Conservation (phyloP, 2,888 invertebrate genomes). For the Leucophora obtusa region DNA sequence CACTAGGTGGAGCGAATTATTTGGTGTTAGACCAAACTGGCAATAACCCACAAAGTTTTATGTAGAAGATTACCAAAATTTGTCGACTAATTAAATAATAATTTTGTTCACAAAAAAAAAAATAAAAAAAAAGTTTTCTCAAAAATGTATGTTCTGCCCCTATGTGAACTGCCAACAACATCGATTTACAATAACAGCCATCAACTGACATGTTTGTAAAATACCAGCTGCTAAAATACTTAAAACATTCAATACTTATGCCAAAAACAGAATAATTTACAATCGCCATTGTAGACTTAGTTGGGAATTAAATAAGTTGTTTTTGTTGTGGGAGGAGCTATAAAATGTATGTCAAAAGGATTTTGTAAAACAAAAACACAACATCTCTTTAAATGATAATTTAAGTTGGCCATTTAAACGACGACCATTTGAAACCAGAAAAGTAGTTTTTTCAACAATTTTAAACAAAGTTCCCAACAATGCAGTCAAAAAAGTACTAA, state of each 20-base stretch:
- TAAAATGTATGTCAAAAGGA: neutral
- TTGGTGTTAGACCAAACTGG: too few species aligned
- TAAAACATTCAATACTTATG: slow-evolving; percentile 26
- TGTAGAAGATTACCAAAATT: too few species aligned
- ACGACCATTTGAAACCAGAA: neutral
- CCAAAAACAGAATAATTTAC: slow-evolving; percentile 32
- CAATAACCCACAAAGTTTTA: too few species aligned
- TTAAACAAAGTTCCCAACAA: too few species aligned
- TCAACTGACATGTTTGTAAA: neutral
- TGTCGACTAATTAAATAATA: too few species aligned
- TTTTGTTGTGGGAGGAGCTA: neutral
- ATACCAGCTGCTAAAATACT: slow-evolving; percentile 22
- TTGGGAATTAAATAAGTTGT: neutral
- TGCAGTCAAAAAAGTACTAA: too few species aligned
- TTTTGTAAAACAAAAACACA: neutral
- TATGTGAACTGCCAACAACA: neutral
- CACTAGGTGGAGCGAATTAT: too few species aligned
- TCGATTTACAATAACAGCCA: neutral
- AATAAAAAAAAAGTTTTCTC: too few species aligned
- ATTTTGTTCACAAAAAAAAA: too few species aligned
- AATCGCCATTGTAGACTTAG: slow-evolving; percentile 5
- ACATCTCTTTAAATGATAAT: neutral
- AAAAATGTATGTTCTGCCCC: too few species aligned
- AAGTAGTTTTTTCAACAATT: neutral
- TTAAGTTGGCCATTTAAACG: neutral